These are phyloP conservation scores for Drosophila kurseongensis DNA, from an alignment of 1,140 invertebrate genomes.

Conservation along the genomic window DNA sequence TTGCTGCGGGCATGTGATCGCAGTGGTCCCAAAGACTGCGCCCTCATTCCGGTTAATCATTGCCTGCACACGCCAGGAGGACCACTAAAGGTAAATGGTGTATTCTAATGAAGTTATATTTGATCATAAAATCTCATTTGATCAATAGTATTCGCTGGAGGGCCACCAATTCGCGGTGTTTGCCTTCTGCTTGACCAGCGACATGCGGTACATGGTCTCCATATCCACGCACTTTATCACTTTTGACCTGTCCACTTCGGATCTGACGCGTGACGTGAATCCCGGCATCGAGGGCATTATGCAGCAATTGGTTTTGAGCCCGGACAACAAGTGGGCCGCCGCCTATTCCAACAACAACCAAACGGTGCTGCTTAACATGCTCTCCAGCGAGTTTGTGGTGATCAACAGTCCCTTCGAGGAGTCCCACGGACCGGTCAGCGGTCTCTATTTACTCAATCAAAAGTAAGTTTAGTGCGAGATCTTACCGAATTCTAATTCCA, in stretches of 20 bases:
- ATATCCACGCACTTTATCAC: slow-evolving; percentile 99
- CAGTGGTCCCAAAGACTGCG: slow-evolving; percentile 94
- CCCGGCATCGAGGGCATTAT: slow-evolving; percentile 98
- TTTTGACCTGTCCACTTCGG: slow-evolving; percentile 97
- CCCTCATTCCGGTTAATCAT: slow-evolving; percentile 96
- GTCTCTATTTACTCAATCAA: slow-evolving; percentile 91
- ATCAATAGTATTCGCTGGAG: slow-evolving; percentile 95
- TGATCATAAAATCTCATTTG: background rate
- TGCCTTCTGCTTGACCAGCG: slow-evolving; percentile 95
- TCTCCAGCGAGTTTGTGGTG: slow-evolving; percentile 95
- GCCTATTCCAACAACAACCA: slow-evolving; percentile 98
- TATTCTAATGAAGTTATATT: too few relatives aligned
- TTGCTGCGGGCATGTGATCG: slow-evolving; percentile 95
- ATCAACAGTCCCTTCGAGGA: slow-evolving; percentile 93
- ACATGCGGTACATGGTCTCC: slow-evolving; percentile 97
- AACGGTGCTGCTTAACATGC: slow-evolving; percentile 93
- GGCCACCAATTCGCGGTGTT: slow-evolving; percentile 99
- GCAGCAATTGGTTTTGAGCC: slow-evolving; percentile 96
- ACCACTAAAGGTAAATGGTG: slow-evolving; percentile 92
- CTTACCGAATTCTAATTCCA: background rate
- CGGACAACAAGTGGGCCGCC: slow-evolving; percentile 98
- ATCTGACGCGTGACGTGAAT: slow-evolving; percentile 95
- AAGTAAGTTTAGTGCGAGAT: slow-evolving; percentile 85
- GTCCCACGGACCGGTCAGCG: slow-evolving; percentile 85
- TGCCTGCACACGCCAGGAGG: slow-evolving; percentile 98